These are phyloP conservation scores for Scylla paramamosain DNA, from an alignment of 1,140 invertebrate species.

Conservation along the genomic window DNA sequence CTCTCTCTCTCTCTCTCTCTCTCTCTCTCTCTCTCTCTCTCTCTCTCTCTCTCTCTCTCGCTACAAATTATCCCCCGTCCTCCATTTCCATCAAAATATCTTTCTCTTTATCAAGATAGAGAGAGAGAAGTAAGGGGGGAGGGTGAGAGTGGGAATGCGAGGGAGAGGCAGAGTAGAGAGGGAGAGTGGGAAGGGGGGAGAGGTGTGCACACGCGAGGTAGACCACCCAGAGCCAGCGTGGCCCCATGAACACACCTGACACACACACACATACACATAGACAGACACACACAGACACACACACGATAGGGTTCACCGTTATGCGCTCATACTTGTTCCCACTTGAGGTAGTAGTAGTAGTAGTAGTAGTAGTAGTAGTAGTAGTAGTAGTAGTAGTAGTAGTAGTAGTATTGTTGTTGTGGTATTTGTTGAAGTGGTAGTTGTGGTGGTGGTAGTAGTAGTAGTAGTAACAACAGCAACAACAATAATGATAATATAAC, in stretches of 20 bases:
- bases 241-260: no score
- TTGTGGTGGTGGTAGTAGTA: no score
- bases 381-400: no score
- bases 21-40: slow-evolving; percentile 38
- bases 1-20: neutral
- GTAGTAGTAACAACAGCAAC: no score
- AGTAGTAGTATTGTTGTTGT: no score
- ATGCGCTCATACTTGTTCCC: neutral
- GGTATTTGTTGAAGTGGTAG: no score
- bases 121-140: no score
- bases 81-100: neutral
- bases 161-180: slow-evolving; percentile 1
- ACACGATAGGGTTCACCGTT: neutral
- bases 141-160: neutral
- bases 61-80: neutral
- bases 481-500: no score
- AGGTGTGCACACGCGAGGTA: neutral
- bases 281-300: neutral
- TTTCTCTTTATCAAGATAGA: neutral
- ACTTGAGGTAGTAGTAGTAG: no score
- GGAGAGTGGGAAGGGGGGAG: neutral
- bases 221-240: neutral
- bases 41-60: slow-evolving; percentile 48
- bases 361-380: no score
- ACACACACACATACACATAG: neutral